Base-by-base conservation (phyloP, 2,888 invertebrate species). In the Pomacea canaliculata region DNA sequence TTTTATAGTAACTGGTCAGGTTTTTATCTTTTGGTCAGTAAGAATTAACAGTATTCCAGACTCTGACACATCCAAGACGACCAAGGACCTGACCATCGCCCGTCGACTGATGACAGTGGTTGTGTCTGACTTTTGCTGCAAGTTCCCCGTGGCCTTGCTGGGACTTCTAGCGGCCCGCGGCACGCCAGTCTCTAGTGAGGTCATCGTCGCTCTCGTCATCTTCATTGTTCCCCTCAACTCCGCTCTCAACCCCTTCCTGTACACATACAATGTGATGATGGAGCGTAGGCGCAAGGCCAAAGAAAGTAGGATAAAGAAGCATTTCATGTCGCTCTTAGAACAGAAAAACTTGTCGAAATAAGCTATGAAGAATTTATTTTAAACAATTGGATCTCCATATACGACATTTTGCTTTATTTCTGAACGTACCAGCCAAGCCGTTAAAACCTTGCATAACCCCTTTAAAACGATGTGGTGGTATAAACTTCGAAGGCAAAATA, bases 181-280 rank as follows among this genome's bases (percentile, higher is more conserved):
- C 16, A 60, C 60, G 60, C 60, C 60, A 60, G n/a, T 60, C 60
- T n/a, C 60, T n/a, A 60, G 60, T 60, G 60, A 60, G n/a, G 60
- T 60, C 60, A 60, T 19, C n/a, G 60, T 60, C 2, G 60, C 60
- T n/a, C n/a, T 60, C 18, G 60, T n/a, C 18, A 60, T 60, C n/a
- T 60, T 60, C n/a, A n/a, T 60, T n/a, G 18, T 60, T 19, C 60
- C 60, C 18, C 2, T 60, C 60, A 60, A 60, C 16, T 60, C 60
- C 60, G 60, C 60, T 18, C 60, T 60, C 60, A 60, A 60, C 60
- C 60, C 60, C n/a, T 60, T 60, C n/a, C 60, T 60, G 60, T 60
- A 60, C 60, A 60, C 7, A n/a, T n/a, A 3, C 18, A 60, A 60
- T 2, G n/a, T 60, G 0, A 60, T 60, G 16, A 18, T 60, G 60